A percentile compares a stretch with the other conserved stretches of the same genome.
These are phyloP conservation scores for Mormyrus proboscirostris DNA, from an alignment of 2,797 vertebrate genomes.

Conservation along the genomic window DNA sequence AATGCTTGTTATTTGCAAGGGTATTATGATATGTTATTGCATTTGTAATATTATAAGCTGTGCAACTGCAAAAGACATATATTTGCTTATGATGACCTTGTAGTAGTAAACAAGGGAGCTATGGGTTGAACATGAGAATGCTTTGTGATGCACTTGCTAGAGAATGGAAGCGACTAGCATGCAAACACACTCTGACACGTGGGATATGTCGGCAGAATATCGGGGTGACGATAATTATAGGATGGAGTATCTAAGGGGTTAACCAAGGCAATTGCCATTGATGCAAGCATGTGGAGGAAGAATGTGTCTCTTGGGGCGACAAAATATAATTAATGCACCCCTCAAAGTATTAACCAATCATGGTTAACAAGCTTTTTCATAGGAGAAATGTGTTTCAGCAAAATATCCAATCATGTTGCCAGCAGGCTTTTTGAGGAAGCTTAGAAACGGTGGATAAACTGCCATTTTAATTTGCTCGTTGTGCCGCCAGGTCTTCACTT, in stretches of 20 bases:
- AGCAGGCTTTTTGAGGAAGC: background rate
- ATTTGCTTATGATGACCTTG: background rate
- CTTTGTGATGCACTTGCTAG: background rate
- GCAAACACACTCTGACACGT: background rate
- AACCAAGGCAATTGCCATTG: background rate
- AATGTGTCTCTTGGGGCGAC: background rate
- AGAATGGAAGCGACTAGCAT: background rate
- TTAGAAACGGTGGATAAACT: background rate
- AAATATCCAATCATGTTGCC: background rate
- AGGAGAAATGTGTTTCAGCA: background rate
- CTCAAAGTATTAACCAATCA: background rate
- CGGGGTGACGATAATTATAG: background rate
- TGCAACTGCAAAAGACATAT: background rate
- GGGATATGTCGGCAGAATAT: background rate
- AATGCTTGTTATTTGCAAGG: background rate
- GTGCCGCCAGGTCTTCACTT: background rate
- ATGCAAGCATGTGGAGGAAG: background rate
- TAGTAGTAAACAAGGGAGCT: background rate
- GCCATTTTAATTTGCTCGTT: background rate
- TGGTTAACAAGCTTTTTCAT: background rate
- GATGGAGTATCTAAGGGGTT: background rate
- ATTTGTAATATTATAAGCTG: background rate
- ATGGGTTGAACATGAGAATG: background rate
- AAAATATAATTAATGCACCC: background rate
- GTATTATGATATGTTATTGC: background rate